Evolutionary conservation across 2,113 vertebrate species (phyloP).

Genomic region (Spermophilus dauricus): DNA sequence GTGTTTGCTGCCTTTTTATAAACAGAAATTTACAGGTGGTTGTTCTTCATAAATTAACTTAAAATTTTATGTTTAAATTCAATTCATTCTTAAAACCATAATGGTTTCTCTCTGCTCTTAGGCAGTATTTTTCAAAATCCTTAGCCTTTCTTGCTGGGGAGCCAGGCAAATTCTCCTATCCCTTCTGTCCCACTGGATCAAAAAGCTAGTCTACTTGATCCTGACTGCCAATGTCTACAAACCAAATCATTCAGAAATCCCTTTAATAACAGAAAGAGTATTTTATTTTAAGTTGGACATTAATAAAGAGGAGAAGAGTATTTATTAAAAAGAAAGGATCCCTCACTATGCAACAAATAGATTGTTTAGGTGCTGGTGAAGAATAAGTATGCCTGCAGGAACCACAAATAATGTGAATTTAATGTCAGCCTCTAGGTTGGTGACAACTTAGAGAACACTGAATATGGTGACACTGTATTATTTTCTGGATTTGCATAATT

Average conservation of each 20-base stretch:
- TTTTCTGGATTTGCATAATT: not conserved
- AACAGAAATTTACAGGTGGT: not conserved
- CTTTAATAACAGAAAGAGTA: not conserved
- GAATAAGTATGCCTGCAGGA: not conserved
- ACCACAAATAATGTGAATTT: not conserved
- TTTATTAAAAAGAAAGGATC: not conserved
- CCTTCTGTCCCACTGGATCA: not conserved
- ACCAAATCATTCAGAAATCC: not conserved
- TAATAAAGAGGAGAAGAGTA: not conserved
- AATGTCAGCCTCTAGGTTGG: not conserved
- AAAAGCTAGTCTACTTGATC: not conserved
- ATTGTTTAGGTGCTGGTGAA: not conserved
- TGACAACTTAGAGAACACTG: constrained; percentile 11
- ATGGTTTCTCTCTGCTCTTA: not conserved
- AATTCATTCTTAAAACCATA: not conserved
- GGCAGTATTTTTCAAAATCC: not conserved
- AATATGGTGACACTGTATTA: not conserved
- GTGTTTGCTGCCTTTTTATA: not conserved
- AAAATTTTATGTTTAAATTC: not conserved
- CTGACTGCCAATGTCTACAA: not conserved
- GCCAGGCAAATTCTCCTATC: not conserved
- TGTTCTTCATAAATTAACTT: not conserved
- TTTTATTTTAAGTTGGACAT: not conserved
- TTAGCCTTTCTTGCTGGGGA: not conserved
- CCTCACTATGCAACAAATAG: not conserved